These are phyloP conservation scores for Cecropterus lyciades DNA, from an alignment of 1,140 invertebrate genomes.

Conservation along the genomic window DNA sequence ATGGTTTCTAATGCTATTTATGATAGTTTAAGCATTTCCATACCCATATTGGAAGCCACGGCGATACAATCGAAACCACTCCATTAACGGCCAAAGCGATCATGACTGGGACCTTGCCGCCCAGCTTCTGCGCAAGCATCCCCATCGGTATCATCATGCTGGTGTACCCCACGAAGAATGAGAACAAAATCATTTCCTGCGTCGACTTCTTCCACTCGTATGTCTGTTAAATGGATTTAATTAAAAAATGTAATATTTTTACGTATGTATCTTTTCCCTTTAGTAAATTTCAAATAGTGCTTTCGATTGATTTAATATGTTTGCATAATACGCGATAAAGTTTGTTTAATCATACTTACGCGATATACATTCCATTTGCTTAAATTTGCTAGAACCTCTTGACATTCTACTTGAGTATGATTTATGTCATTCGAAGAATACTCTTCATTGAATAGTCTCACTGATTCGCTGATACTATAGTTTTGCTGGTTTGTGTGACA, in stretches of 20 bases:
- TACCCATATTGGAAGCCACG: constrained; percentile 58
- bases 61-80: constrained; percentile 57
- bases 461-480: constrained; percentile 1
- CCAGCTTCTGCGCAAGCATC: constrained; percentile 85
- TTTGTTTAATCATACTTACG: constrained; percentile 32
- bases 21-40: constrained; percentile 38
- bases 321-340: not conserved
- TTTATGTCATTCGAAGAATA: not conserved
- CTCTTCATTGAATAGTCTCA: not conserved
- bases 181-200: constrained; percentile 86
- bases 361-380: constrained; percentile 47
- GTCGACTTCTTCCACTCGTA: constrained; percentile 85
- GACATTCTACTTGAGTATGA: constrained; percentile 11
- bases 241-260: not conserved
- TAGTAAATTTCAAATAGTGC: no score
- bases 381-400: constrained; percentile 10
- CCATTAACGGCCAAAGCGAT: constrained; percentile 58
- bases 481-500: constrained; percentile 8
- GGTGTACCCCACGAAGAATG: constrained; percentile 85
- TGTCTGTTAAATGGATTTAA: constrained; percentile 40
- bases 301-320: no score
- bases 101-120: constrained; percentile 80
- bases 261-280: no score
- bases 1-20: not conserved
- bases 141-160: constrained; percentile 85